Conservation (phyloP, 2,888 invertebrate genomes). For the Helleia helle region DNA sequence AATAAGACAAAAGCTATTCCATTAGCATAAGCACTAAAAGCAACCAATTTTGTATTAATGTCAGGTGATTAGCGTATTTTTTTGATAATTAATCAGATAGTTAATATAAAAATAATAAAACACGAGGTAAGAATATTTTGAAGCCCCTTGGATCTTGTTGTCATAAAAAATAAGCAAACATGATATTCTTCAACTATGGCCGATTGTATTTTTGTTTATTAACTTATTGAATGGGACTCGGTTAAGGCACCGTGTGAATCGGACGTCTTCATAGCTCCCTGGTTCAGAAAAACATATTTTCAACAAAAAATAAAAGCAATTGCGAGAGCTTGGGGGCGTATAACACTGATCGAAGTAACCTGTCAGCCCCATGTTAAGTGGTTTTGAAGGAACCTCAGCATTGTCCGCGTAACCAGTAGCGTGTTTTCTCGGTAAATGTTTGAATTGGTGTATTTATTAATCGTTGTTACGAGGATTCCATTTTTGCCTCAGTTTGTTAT, state of each 20-base stretch:
- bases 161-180: too few relatives aligned
- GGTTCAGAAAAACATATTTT: slow-evolving; percentile 46
- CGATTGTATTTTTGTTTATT: slow-evolving; percentile 20
- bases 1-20: too few relatives aligned
- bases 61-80: too few relatives aligned
- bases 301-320: slow-evolving; percentile 54
- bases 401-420: slow-evolving; percentile 66
- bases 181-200: too few relatives aligned
- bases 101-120: too few relatives aligned
- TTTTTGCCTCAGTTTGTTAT: slow-evolving; percentile 37
- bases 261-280: slow-evolving; percentile 41
- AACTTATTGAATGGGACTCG: slow-evolving; percentile 13
- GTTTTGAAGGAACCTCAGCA: slow-evolving; percentile 60
- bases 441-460: slow-evolving; percentile 62
- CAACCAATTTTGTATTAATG: too few relatives aligned
- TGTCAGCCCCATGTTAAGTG: slow-evolving; percentile 74
- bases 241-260: slow-evolving; percentile 51
- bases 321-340: slow-evolving; percentile 57
- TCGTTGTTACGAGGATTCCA: slow-evolving; percentile 33
- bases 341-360: slow-evolving; percentile 72
- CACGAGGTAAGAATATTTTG: too few relatives aligned
- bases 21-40: too few relatives aligned
- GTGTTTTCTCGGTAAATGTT: slow-evolving; percentile 69
- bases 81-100: too few relatives aligned
- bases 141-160: too few relatives aligned